Evolutionary conservation across 2,113 vertebrate genomes (phyloP).

Genomic region (Opisthocomus hoazin): DNA sequence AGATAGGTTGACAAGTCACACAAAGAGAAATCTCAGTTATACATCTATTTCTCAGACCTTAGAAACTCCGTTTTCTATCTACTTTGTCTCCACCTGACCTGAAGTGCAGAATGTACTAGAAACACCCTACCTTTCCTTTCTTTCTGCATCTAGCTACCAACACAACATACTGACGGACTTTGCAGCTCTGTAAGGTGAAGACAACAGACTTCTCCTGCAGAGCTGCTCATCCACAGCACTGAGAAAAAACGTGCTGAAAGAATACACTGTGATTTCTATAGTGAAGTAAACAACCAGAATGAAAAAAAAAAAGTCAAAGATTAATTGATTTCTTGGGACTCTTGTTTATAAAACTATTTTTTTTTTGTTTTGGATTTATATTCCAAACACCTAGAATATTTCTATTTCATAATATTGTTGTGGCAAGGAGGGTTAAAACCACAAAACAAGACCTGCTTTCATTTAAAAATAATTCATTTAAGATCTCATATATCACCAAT

Average conservation of each 20-base stretch:
- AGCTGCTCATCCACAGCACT: not conserved
- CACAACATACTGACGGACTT: not conserved
- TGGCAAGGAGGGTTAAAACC: not conserved
- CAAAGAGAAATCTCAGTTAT: not conserved
- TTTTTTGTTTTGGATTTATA: not conserved
- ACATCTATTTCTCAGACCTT: not conserved
- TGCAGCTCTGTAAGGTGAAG: not conserved
- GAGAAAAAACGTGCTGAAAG: not conserved
- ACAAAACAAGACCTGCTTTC: not conserved
- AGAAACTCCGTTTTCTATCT: not conserved
- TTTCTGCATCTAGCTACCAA: not conserved
- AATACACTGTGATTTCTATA: not conserved
- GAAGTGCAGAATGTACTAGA: not conserved
- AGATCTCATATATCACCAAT: not conserved
- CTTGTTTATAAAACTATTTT: not conserved
- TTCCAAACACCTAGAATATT: not conserved
- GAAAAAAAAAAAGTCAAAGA: not conserved
- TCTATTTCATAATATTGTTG: not conserved
- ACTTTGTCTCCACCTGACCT: accelerated
- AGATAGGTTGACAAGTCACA: not conserved
- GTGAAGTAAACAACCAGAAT: not conserved
- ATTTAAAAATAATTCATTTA: not conserved
- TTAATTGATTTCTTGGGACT: not conserved
- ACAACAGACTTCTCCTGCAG: not conserved
- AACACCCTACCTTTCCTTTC: not conserved